These are phyloP conservation scores for Ochotona princeps DNA, from an alignment of 2,113 vertebrate species.

Conservation along the genomic window DNA sequence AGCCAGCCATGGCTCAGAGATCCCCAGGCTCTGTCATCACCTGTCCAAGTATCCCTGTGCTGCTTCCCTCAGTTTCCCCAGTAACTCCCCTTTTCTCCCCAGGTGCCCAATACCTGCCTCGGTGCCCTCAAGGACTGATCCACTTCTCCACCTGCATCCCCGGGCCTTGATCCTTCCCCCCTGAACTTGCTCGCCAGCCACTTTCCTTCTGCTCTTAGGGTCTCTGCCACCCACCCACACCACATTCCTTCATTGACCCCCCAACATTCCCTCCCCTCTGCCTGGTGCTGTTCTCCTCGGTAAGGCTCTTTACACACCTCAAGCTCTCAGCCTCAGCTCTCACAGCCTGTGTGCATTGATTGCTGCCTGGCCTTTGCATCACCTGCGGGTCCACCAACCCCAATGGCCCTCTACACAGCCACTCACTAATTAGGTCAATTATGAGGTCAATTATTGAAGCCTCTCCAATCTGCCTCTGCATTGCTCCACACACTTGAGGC, in stretches of 20 bases:
- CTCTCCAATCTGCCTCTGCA: constrained; percentile 61
- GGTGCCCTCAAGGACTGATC: not conserved
- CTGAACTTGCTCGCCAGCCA: not conserved
- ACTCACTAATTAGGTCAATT: constrained; percentile 81
- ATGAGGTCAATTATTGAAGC: constrained; percentile 81
- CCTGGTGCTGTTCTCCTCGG: not conserved
- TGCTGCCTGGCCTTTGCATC: constrained; percentile 72
- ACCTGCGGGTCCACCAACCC: constrained; percentile 68
- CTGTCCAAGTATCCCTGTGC: not conserved
- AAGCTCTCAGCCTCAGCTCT: constrained; percentile 45
- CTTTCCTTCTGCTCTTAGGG: not conserved
- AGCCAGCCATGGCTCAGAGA: not conserved
- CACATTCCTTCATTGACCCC: not conserved
- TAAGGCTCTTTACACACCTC: not conserved
- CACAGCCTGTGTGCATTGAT: constrained; percentile 40
- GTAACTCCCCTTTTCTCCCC: not conserved
- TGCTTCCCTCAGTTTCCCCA: not conserved
- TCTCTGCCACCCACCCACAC: not conserved
- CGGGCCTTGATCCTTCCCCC: not conserved
- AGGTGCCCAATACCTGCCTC: not conserved
- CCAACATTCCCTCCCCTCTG: not conserved
- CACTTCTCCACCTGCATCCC: not conserved
- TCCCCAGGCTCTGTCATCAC: not conserved
- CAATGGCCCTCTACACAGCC: constrained; percentile 74
- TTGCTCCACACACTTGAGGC: constrained; percentile 45